Evolutionary conservation across 2,113 vertebrate genomes (phyloP), one percentile per base, ranked within the genome.

Genomic region (Myrmophylax atrothorax): DNA sequence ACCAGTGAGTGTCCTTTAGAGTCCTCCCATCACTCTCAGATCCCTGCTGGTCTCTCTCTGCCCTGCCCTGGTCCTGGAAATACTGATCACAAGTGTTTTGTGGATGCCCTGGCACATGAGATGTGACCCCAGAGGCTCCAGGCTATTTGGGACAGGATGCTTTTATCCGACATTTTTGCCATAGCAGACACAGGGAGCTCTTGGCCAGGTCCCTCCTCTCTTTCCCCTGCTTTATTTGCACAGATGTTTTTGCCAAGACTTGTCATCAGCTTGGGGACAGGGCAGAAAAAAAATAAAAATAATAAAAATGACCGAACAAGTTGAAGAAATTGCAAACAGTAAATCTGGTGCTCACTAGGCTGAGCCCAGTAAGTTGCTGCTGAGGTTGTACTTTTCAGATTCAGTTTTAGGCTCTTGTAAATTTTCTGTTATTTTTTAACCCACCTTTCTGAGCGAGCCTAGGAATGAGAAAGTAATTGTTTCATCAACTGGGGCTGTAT

Each of bases 401-500:
- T 96, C 53, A 1, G 79, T 96, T 95, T 96, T 75, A 97, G 80
- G 76, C 59, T 89, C 87, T 94, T 95, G 92, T 94, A 97, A 97
- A 97, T 96, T 97, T 97, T 83, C 83, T 55, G 83, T 95, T 94
- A 94, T 97, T 97, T 98, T 97, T 97, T 94, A 97, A 96, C 79
- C 53, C 47, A 9, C 49, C 73, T 96, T 96, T 96, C 83, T 68
- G 93, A 97, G 80, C 4, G 3, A 96, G 86, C 46, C 40, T 91
- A 93, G 83, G 92, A 97, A 96, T 83, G 91, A 91, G 96, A 94
- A 80, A 47, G 90, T 93, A 96, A 95, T 90, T 28, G 87, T 94
- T 97, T 97, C 90, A 97, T 94, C 68, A 90, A 82, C 77, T 94
- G n/a, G 4, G 93, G 84, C 90, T 95, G 73, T 87, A 95, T 94